Base-by-base conservation (phyloP, 2,797 vertebrate species). In the Phoeniculus purpureus region DNA sequence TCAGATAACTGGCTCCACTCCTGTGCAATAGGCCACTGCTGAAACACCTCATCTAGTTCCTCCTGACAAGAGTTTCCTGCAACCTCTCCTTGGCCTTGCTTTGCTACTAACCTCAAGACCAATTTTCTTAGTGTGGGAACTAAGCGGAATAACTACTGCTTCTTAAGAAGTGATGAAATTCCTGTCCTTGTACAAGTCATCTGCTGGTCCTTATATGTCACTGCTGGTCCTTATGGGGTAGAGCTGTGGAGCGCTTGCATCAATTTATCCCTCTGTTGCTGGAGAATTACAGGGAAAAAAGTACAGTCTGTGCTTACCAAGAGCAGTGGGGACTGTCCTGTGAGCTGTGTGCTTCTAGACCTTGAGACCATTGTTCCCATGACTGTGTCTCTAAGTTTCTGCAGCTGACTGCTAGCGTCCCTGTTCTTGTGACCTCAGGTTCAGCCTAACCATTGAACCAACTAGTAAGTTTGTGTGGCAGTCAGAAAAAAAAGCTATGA, bases 401-500 rank as follows among this genome's bases (percentile, higher is more conserved):
- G 85, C 85, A 91, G 64, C 81, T 89, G 80, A 84, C 81, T 10
- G 3, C 74, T 54, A 8, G 70, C 22, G 8, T n/a, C 75, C 47
- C 89, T 70, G 60, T 51, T 47, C 85, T 32, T 21, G 71, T 70
- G 77, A 92, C 88, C 85, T 75, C 56, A 85, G 64, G 60, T 31
- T 81, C 85, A 81, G 71, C 7, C 48, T 73, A 82, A 82, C 59
- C 91, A 93, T 52, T 26, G 81, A 92, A 56, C 48, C 86, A 92
- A 77, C 60, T 94, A 94, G 85, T 70, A 80, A 68, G 58, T 64
- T 77, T 13, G 1, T 81, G 78, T 92, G 85, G 67, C 55, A 94
- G 87, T 88, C 88, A 89, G 62, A 66, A 61, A 50, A 87, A 64
- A 91, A 94, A 52, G 59, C 37, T 54, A 93, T 68, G 70, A 91